Percentiles rank a stretch among this genome's conserved stretches.
These are phyloP conservation scores for Argynnis bischoffii DNA, from an alignment of 2,888 invertebrate species.

Conservation along the genomic window DNA sequence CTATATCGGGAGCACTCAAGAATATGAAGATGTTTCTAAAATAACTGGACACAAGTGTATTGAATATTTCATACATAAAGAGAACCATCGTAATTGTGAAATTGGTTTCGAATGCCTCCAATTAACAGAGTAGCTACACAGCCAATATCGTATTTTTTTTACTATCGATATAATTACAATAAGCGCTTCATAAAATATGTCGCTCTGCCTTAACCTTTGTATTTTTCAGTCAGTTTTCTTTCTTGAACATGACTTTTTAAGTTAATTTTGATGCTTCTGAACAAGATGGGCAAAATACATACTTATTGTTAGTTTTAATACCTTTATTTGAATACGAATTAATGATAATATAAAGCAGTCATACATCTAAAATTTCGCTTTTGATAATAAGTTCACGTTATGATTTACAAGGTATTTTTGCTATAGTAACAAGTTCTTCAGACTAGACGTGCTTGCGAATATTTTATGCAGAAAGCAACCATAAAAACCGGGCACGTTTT, in stretches of 20 bases:
- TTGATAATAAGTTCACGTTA: conserved; percentile 17
- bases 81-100: conserved; percentile 2
- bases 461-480: conserved; percentile 35
- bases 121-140: too few relatives aligned
- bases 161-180: too few relatives aligned
- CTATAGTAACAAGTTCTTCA: conserved; percentile 26
- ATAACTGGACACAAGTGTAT: conserved; percentile 31
- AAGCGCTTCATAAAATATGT: too few relatives aligned
- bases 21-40: conserved; percentile 31
- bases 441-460: conserved; percentile 38
- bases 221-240: too few relatives aligned
- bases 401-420: conserved; percentile 2
- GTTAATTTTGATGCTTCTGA: too few relatives aligned
- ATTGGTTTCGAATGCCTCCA: conserved; percentile 4
- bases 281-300: too few relatives aligned
- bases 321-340: neutral
- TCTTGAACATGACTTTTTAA: too few relatives aligned
- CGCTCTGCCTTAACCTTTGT: too few relatives aligned
- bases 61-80: conserved; percentile 30
- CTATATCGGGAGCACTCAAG: conserved; percentile 32
- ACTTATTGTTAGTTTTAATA: too few relatives aligned
- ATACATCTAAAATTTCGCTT: neutral
- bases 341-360: neutral
- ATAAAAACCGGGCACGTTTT: conserved; percentile 29
- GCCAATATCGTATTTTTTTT: too few relatives aligned